Base-by-base conservation (phyloP, 2,888 invertebrate genomes). In the Ferrisia virgata region DNA sequence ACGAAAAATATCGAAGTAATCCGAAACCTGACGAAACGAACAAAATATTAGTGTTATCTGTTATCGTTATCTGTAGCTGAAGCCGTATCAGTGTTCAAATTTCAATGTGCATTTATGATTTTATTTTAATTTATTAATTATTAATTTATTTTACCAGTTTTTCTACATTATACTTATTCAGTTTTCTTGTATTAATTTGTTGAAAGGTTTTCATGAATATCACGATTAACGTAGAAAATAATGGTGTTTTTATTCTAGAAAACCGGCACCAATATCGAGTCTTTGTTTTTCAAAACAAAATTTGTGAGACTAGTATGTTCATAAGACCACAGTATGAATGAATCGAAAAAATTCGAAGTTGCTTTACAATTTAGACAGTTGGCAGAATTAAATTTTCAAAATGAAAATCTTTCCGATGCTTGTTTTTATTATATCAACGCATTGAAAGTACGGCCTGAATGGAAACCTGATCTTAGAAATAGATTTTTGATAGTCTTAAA, bases 351-450 rank as follows among this genome's bases (percentile, higher is more conserved):
- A 18, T 76, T 83, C 8, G 76, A 76, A 28, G 83, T 83, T n/a
- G 83, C 83, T 43, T 40, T 69, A 22, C 83, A 83, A 76, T 83
- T 83, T 28, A 69, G 76, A 47, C 31, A 83, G 15, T 43, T 83
- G 22, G 83, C 83, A 2, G 83, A 83, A 11, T 25, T 47, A 13
- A 83, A 83, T 43, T 83, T 43, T 22, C 83, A 43, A 43, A 72
- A 72, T n/a, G 31, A 43, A n/a, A 76, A 83, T 15, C 47, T 83
- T 0, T 15, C 72, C n/a, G 83, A 83, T 47, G 83, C 83, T 13
- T 83, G 43, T 47, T 83, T 83, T 31, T 83, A 76, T 40, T 83
- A 83, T 28, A 72, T 83, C 3, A 83, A 83, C 31, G 69, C 72
- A 6, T n/a, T 83, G 15, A 83, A 83, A 83, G 72, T 83, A 1